Conservation (phyloP, 2,888 invertebrate species). For the Aphidius colemani region DNA sequence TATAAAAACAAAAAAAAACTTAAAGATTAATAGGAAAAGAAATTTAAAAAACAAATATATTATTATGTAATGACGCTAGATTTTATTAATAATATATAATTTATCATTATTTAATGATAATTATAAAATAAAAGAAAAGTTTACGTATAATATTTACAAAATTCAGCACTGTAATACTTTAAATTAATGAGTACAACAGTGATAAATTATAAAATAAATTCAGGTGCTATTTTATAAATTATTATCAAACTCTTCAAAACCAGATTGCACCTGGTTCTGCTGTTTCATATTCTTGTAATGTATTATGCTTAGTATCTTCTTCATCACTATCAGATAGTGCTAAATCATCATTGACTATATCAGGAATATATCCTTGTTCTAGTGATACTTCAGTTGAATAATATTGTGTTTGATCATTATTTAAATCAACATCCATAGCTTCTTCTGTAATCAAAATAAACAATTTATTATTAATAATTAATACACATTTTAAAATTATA, state of each 20-base stretch:
- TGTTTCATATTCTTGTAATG: slow-evolving; percentile 39
- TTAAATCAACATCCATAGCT: slow-evolving; percentile 77
- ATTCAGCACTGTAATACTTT: no score
- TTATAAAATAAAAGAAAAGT: no score
- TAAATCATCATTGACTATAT: slow-evolving; percentile 74
- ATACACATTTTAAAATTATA: background rate
- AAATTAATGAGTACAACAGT: no score
- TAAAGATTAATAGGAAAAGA: no score
- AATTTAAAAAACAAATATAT: no score
- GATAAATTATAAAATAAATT: no score
- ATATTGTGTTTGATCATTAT: slow-evolving; percentile 87
- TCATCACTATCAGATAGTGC: slow-evolving; percentile 81
- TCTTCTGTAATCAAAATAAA: slow-evolving; percentile 62
- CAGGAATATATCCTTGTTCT: slow-evolving; percentile 50
- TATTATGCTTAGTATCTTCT: slow-evolving; percentile 56
- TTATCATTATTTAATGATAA: no score
- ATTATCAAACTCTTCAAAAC: slow-evolving; percentile 59
- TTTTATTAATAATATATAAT: no score
- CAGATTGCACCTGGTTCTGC: slow-evolving; percentile 61
- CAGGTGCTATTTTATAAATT: no score
- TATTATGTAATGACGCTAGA: no score
- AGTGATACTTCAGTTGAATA: slow-evolving; percentile 65
- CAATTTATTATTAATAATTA: background rate
- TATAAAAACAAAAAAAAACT: no score
- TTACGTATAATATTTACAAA: no score